These are phyloP conservation scores for Thymelicus sylvestris DNA, from an alignment of 2,888 invertebrate genomes.

Conservation along the genomic window DNA sequence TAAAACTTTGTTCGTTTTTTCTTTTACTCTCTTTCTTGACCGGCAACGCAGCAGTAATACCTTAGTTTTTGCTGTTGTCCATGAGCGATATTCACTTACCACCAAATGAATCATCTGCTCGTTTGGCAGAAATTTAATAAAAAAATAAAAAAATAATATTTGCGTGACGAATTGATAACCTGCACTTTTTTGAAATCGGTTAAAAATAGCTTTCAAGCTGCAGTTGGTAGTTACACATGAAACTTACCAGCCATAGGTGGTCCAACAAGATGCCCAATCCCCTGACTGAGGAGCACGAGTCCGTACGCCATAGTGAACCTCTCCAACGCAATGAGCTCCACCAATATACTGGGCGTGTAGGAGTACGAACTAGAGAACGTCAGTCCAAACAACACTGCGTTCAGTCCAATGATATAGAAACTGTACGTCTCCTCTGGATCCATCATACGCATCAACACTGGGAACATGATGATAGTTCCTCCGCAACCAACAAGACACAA, in stretches of 20 bases:
- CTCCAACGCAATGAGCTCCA: slow-evolving; percentile 94
- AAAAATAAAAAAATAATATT: too few relatives aligned
- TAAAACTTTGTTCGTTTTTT: too few relatives aligned
- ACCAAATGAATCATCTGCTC: too few relatives aligned
- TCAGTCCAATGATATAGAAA: slow-evolving; percentile 79
- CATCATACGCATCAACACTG: slow-evolving; percentile 74
- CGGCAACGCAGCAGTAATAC: too few relatives aligned
- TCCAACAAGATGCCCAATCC: slow-evolving; percentile 95
- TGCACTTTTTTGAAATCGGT: too few relatives aligned
- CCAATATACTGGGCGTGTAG: slow-evolving; percentile 95
- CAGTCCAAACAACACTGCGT: slow-evolving; percentile 91
- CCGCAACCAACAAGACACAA: slow-evolving; percentile 89
- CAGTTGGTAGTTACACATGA: neutral
- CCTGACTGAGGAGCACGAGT: slow-evolving; percentile 94
- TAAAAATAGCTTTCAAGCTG: too few relatives aligned
- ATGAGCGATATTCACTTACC: too few relatives aligned
- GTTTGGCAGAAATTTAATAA: too few relatives aligned
- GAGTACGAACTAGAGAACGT: slow-evolving; percentile 97
- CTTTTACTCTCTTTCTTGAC: too few relatives aligned
- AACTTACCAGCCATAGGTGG: slow-evolving; percentile 95
- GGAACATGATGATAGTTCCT: slow-evolving; percentile 85
- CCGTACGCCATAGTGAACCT: slow-evolving; percentile 97
- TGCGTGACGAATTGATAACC: too few relatives aligned
- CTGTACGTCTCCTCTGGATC: slow-evolving; percentile 67
- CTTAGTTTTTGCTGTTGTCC: too few relatives aligned